These are phyloP conservation scores for Arrhopalites spinosus DNA, from an alignment of 2,888 invertebrate species.

Conservation along the genomic window DNA sequence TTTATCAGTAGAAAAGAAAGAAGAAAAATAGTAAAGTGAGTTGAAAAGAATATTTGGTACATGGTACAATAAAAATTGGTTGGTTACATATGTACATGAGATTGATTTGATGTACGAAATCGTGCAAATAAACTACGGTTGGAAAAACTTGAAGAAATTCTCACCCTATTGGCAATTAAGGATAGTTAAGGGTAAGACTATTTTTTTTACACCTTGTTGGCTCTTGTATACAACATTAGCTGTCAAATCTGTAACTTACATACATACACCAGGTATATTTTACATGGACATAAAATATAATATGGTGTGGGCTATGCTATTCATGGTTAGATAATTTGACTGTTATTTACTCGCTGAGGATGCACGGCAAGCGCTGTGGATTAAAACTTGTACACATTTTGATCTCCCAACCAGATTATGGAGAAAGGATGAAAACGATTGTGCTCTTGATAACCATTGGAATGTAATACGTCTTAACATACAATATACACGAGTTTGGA, in stretches of 20 bases:
- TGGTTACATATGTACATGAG: not conserved
- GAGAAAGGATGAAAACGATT: too few species aligned
- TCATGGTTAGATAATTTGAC: conserved; percentile 25
- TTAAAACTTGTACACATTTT: not conserved
- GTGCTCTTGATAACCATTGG: too few species aligned
- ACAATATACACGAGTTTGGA: too few species aligned
- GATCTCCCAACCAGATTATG: too few species aligned
- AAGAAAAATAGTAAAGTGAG: too few species aligned
- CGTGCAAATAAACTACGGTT: conserved; percentile 6
- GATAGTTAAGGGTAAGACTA: not conserved
- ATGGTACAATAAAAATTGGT: too few species aligned
- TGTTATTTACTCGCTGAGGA: conserved; percentile 17
- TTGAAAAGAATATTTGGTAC: too few species aligned
- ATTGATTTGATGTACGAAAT: conserved; percentile 16
- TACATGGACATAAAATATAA: not conserved
- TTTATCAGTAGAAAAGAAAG: not conserved
- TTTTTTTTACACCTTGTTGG: too few species aligned
- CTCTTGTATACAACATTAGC: not conserved
- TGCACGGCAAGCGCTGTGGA: not conserved
- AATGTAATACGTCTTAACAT: too few species aligned
- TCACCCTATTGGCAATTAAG: conserved; percentile 8
- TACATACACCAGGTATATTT: too few species aligned
- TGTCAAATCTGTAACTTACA: not conserved
- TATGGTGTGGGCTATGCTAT: not conserved
- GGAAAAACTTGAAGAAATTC: conserved; percentile 8